Evolutionary conservation across 2,797 vertebrate genomes (phyloP).

Genomic region (Tragopan temminckii): DNA sequence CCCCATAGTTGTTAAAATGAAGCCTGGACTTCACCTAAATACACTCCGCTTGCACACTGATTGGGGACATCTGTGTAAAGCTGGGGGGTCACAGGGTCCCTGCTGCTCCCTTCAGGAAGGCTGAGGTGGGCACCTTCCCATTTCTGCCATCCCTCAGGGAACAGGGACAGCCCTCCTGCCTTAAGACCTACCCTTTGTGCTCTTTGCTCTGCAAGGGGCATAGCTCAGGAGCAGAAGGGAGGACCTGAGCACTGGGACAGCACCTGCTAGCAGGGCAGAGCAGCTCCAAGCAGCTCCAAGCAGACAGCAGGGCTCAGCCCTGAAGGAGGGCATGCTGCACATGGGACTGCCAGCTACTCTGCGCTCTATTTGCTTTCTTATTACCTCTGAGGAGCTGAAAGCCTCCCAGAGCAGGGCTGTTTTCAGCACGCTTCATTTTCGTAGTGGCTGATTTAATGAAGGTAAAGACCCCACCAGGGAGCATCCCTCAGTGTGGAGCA

Average conservation of each 20-base stretch:
- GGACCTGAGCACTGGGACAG: not conserved
- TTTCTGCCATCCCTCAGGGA: not conserved
- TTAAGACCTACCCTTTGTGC: not conserved
- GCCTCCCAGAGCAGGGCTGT: slow-evolving; percentile 26
- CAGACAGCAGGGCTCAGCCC: not conserved
- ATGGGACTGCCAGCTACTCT: not conserved
- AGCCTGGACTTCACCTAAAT: not conserved
- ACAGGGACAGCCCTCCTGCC: not conserved
- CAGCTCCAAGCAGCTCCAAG: not conserved
- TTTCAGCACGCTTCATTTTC: slow-evolving; percentile 8
- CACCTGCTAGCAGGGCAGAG: not conserved
- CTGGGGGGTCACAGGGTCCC: not conserved
- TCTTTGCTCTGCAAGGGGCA: not conserved
- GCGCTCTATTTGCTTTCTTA: not conserved
- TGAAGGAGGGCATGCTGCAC: not conserved
- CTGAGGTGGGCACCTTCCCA: not conserved
- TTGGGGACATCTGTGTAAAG: no score
- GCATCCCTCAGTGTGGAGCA: not conserved
- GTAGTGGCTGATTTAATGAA: not conserved
- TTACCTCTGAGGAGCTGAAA: not conserved
- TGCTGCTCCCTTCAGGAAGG: not conserved
- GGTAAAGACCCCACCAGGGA: slow-evolving; percentile 1
- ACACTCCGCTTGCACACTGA: not conserved
- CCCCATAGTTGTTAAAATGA: not conserved
- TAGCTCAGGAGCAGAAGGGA: not conserved